Evolutionary conservation across 2,888 invertebrate species (phyloP).

Genomic region (Himalopsyche kuldschensis): DNA sequence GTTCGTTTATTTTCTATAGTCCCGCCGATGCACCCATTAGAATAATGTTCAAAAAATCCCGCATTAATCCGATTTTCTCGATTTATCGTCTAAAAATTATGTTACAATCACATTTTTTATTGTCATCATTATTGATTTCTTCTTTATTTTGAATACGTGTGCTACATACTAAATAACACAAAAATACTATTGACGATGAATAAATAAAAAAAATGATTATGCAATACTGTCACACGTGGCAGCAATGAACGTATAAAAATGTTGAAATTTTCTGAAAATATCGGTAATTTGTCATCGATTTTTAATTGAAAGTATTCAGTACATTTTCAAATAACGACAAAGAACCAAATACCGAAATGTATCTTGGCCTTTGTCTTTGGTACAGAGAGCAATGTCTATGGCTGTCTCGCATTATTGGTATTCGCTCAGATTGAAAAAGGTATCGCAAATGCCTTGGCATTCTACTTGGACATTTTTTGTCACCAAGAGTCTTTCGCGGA

Average conservation of each 20-base stretch:
- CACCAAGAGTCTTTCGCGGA: slow-evolving; percentile 18
- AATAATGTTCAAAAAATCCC: too few species aligned
- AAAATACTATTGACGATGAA: too few species aligned
- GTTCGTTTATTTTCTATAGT: too few species aligned
- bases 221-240: too few species aligned
- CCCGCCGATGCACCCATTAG: too few species aligned
- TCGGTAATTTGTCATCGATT: not conserved
- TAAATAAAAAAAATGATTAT: too few species aligned
- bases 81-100: too few species aligned
- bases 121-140: too few species aligned
- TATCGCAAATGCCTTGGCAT: not conserved
- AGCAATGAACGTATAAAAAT: not conserved
- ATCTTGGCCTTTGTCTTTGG: not conserved
- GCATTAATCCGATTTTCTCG: too few species aligned
- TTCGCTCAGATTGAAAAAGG: not conserved
- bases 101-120: too few species aligned
- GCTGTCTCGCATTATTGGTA: not conserved
- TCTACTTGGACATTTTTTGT: slow-evolving; percentile 16
- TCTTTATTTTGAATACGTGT: too few species aligned
- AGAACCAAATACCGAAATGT: not conserved
- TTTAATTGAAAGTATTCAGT: not conserved
- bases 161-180: too few species aligned
- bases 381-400: not conserved
- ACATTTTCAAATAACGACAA: not conserved
- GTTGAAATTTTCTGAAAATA: not conserved